These are phyloP conservation scores for Leucophora obtusa DNA, from an alignment of 2,888 invertebrate species.

Conservation along the genomic window DNA sequence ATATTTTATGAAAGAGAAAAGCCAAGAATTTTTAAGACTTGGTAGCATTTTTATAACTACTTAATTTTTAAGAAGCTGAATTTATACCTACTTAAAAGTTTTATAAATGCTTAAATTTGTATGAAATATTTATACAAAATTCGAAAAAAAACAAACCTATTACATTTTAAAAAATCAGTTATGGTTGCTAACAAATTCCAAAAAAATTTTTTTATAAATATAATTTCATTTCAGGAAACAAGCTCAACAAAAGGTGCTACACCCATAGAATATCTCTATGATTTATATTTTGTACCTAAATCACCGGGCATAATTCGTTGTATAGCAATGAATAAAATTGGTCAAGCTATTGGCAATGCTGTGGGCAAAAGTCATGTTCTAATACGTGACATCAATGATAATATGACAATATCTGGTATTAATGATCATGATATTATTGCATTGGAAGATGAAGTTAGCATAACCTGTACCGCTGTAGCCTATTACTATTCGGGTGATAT, in stretches of 20 bases:
- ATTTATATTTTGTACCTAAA: slow-evolving; percentile 76
- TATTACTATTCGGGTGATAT: slow-evolving; percentile 80
- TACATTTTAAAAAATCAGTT: no score
- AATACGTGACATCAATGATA: slow-evolving; percentile 74
- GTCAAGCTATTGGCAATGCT: slow-evolving; percentile 70
- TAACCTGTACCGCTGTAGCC: slow-evolving; percentile 82
- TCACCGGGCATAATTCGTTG: slow-evolving; percentile 79
- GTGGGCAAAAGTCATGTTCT: slow-evolving; percentile 71
- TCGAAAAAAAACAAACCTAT: no score
- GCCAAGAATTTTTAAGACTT: no score
- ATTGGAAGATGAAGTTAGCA: slow-evolving; percentile 80
- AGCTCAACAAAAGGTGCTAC: slow-evolving; percentile 67
- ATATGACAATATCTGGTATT: slow-evolving; percentile 78
- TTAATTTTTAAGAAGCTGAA: no score
- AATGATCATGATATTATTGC: slow-evolving; percentile 78
- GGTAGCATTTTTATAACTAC: no score
- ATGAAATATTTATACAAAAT: no score
- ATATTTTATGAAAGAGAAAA: no score
- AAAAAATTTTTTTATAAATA: no score
- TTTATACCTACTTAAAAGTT: no score
- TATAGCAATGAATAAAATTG: slow-evolving; percentile 77
- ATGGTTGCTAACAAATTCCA: no score
- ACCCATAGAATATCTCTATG: slow-evolving; percentile 73
- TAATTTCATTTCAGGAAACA: slow-evolving; percentile 45
- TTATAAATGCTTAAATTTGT: no score